Percentiles rank a stretch among this genome's conserved stretches.
Evolutionary conservation across 2,797 vertebrate genomes (phyloP).

Genomic region (Tiaroga cobitis): DNA sequence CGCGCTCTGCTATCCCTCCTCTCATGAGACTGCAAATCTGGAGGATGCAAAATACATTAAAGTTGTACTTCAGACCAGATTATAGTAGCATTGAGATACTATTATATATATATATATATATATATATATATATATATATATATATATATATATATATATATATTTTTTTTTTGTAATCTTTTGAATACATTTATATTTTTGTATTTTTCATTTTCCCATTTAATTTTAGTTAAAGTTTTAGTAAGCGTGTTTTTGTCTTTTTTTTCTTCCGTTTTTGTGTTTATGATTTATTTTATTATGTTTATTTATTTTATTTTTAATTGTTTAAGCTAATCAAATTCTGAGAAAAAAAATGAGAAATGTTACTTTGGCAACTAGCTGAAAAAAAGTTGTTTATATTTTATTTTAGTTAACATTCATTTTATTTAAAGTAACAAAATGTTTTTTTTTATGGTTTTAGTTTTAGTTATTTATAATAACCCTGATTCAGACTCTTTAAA

Average conservation of each 20-base stretch:
- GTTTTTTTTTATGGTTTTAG: neutral
- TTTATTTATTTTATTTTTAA: neutral
- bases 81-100: neutral
- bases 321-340: neutral
- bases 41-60: neutral
- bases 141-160: no score
- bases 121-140: no score
- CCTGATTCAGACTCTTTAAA: neutral
- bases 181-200: neutral
- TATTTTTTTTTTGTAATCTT: neutral
- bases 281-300: neutral
- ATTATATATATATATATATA: no score
- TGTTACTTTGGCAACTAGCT: neutral
- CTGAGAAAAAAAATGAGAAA: neutral
- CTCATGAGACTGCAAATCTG: conserved; percentile 99
- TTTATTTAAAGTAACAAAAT: neutral
- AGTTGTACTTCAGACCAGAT: neutral
- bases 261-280: no score
- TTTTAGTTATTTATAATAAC: neutral
- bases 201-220: neutral
- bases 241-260: neutral
- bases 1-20: conserved; percentile 94
- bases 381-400: neutral
- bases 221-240: neutral
- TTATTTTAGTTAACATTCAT: neutral